Evolutionary conservation across 2,797 vertebrate species (phyloP).

Genomic region (Lepilemur ruficaudatus): DNA sequence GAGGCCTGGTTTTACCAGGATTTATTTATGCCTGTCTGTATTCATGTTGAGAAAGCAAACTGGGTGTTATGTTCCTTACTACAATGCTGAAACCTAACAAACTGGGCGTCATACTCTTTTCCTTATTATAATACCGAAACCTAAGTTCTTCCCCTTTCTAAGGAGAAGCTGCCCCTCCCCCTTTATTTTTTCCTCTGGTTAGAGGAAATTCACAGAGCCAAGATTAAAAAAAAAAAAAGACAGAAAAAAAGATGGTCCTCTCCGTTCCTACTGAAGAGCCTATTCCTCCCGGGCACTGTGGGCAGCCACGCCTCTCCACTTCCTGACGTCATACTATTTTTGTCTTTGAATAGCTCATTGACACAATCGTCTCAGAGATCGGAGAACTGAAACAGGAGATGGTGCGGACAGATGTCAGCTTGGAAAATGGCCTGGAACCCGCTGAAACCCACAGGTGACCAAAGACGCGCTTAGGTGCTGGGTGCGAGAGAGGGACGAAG

Average conservation of each 20-base stretch:
- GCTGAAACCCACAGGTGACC: conserved; percentile 87
- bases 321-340: conserved; percentile 83
- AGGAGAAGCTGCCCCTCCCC: conserved; percentile 32
- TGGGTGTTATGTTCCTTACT: neutral
- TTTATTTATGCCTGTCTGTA: conserved; percentile 35
- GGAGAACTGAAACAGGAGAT: conserved; percentile 96
- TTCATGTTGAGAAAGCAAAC: conserved; percentile 46
- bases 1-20: neutral
- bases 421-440: conserved; percentile 85
- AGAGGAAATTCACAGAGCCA: conserved; percentile 80
- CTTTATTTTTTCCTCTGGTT: conserved; percentile 61
- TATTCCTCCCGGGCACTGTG: conserved; percentile 63
- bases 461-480: neutral
- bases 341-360: conserved; percentile 91
- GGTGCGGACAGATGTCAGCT: conserved; percentile 87
- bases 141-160: conserved; percentile 69
- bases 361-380: conserved; percentile 94
- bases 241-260: conserved; percentile 61
- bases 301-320: conserved; percentile 80
- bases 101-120: neutral
- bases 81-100: neutral
- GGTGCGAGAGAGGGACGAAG: neutral
- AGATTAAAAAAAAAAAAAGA: neutral
- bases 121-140: conserved; percentile 58
- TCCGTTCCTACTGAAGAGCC: conserved; percentile 57